Conservation (phyloP, 2,113 vertebrate genomes). For the Corydoras sp. region DNA sequence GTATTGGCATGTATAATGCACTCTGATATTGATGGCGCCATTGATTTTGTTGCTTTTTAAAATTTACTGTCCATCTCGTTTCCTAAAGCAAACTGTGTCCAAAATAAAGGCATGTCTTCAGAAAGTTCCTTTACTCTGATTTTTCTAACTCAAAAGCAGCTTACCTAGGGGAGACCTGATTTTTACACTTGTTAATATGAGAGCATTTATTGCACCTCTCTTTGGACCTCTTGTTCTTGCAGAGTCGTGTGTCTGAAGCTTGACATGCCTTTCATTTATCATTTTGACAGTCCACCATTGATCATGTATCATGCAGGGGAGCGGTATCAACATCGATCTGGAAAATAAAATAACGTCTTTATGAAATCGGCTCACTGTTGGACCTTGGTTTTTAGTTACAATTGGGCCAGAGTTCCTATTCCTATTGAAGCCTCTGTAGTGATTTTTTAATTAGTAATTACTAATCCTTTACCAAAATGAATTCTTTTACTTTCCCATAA, state of each 20-base stretch:
- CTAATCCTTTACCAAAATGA: neutral
- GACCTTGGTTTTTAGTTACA: conserved; percentile 13
- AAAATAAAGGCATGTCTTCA: conserved; percentile 17
- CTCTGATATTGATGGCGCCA: conserved; percentile 38
- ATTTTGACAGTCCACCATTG: conserved; percentile 55
- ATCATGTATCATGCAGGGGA: conserved; percentile 51
- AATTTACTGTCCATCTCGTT: conserved; percentile 20
- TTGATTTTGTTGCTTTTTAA: conserved; percentile 33
- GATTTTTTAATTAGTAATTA: neutral
- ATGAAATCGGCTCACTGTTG: conserved; percentile 34
- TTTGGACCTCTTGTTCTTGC: conserved; percentile 30
- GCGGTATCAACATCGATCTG: conserved; percentile 47
- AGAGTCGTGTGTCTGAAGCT: conserved; percentile 3
- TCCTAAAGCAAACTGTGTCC: conserved; percentile 17
- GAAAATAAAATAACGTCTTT: conserved; percentile 41
- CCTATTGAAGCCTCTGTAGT: neutral
- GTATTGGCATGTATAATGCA: conserved; percentile 40
- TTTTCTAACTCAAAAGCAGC: neutral
- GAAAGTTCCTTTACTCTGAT: neutral
- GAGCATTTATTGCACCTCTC: conserved; percentile 33
- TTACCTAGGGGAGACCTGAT: conserved; percentile 18
- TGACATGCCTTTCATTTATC: conserved; percentile 53
- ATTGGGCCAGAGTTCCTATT: neutral
- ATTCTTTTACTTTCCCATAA: no score
- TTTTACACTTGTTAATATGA: conserved; percentile 33